A percentile compares a stretch with the other conserved stretches of the same genome.
Conservation (phyloP, 2,888 invertebrate genomes). For the Myopa testacea region DNA sequence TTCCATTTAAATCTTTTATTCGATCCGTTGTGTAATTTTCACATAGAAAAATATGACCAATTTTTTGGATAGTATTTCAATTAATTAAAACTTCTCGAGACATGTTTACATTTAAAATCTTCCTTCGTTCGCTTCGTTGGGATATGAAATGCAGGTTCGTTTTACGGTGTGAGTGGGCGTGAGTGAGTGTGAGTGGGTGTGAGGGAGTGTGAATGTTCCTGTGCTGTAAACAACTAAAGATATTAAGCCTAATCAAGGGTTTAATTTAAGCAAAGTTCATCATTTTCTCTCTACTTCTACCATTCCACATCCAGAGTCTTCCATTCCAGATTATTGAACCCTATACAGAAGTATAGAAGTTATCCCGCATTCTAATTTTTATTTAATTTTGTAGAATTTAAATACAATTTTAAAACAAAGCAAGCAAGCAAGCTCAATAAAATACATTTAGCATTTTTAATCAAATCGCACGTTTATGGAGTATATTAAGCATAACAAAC, state of each 20-base stretch:
- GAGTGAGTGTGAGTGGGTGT: not conserved
- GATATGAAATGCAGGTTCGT: conserved; percentile 25
- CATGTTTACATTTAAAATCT: conserved; percentile 1
- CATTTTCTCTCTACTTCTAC: not conserved
- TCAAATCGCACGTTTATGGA: not conserved
- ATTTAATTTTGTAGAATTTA: too few species aligned
- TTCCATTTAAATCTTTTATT: too few species aligned
- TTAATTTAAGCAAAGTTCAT: not conserved
- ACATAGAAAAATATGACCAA: conserved; percentile 30
- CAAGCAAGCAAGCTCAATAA: too few species aligned
- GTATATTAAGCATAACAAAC: not conserved
- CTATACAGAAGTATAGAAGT: too few species aligned
- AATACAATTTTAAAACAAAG: too few species aligned
- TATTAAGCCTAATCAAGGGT: too few species aligned
- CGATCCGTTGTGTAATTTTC: not conserved
- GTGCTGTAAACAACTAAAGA: not conserved
- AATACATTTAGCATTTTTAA: too few species aligned
- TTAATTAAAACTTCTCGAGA: conserved; percentile 8
- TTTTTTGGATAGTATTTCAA: not conserved
- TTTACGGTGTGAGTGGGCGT: not conserved
- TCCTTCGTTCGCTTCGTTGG: conserved; percentile 21
- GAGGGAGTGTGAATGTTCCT: not conserved
- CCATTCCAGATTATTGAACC: too few species aligned
- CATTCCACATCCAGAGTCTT: not conserved
- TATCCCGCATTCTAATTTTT: too few species aligned